phyloP scores from a whole-genome alignment of 2,888 invertebrate genomes.

The Acanthosepion esculentum region DNA sequence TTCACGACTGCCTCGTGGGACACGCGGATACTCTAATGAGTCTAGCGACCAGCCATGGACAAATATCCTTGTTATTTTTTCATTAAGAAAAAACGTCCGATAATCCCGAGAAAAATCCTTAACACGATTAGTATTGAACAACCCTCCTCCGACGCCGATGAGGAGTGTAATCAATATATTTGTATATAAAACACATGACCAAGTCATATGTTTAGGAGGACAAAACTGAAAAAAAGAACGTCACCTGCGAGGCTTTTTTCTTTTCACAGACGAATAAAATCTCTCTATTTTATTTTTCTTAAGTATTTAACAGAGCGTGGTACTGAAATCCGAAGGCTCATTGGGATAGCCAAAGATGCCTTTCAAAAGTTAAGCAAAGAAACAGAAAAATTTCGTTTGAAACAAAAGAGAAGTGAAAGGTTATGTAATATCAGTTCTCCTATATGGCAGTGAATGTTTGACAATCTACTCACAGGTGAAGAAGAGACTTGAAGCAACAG shows the following conservation, averaged over 20 bases:
- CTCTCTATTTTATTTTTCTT: too few relatives aligned
- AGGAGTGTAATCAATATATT: neutral
- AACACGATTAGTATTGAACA: neutral
- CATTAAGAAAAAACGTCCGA: neutral
- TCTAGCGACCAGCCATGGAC: neutral
- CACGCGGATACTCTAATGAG: neutral
- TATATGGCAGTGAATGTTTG: too few relatives aligned
- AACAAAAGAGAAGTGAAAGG: too few relatives aligned
- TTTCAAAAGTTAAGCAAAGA: too few relatives aligned
- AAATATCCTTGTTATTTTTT: neutral
- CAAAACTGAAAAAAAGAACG: neutral
- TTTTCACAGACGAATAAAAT: neutral
- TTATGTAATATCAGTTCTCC: too few relatives aligned
- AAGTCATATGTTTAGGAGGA: neutral
- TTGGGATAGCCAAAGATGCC: too few relatives aligned
- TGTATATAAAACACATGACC: neutral
- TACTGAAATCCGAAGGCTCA: too few relatives aligned
- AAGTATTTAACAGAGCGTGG: too few relatives aligned
- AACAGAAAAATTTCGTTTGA: too few relatives aligned
- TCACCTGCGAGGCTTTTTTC: too few relatives aligned
- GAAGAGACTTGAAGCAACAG: too few relatives aligned
- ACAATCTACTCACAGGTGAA: too few relatives aligned
- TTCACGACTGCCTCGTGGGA: neutral
- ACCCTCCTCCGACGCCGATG: neutral
- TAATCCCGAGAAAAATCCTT: neutral